A percentile compares a stretch with the other conserved stretches of the same genome.
Evolutionary conservation across 2,113 vertebrate genomes (phyloP).

Genomic region (Corvus moneduloides): DNA sequence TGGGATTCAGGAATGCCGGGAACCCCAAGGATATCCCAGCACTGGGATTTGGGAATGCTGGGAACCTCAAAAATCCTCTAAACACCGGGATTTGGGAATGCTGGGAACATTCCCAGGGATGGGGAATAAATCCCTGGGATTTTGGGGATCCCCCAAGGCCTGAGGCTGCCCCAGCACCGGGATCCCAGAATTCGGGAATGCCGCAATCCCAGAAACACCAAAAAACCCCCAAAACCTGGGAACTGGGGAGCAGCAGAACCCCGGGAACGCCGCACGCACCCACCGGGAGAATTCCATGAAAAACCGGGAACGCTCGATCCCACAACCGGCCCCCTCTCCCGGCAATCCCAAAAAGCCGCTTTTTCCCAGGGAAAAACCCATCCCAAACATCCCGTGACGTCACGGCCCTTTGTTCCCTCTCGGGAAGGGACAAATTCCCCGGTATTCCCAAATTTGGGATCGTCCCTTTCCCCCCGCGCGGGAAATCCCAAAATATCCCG

Average conservation of each 20-base stretch:
- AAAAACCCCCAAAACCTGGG: not conserved
- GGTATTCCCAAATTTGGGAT: not conserved
- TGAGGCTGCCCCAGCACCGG: too few relatives aligned
- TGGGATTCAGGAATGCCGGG: not conserved
- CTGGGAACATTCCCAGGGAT: not conserved
- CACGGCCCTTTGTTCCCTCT: not conserved
- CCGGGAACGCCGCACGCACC: not conserved
- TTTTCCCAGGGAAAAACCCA: not conserved
- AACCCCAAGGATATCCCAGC: too few relatives aligned
- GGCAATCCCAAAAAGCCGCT: not conserved
- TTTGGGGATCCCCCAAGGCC: fast-evolving
- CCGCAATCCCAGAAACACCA: too few relatives aligned
- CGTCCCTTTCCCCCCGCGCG: not conserved
- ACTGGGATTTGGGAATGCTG: not conserved
- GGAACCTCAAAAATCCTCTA: too few relatives aligned
- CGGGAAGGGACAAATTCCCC: not conserved
- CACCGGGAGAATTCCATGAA: not conserved
- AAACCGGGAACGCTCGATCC: not conserved
- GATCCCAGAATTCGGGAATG: not conserved
- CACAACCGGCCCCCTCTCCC: too few relatives aligned
- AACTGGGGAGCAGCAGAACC: not conserved
- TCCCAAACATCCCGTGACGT: not conserved
- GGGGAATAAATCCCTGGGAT: not conserved
- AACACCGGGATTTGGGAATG: not conserved
- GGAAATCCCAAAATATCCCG: not conserved